These are phyloP conservation scores for Cenopis cana DNA, from an alignment of 2,888 invertebrate genomes.

Conservation along the genomic window DNA sequence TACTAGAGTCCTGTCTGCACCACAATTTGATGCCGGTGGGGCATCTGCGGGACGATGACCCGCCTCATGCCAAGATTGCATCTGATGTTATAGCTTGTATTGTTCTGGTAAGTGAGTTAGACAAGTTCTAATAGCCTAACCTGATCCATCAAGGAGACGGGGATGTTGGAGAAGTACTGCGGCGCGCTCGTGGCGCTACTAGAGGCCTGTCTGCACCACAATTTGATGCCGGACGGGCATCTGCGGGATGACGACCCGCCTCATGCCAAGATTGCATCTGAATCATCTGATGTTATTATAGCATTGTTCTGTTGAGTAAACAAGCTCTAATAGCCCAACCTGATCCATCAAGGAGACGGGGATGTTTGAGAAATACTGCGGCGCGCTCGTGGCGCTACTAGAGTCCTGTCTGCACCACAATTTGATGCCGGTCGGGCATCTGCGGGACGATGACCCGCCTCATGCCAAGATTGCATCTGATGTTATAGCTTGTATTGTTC, in stretches of 20 bases:
- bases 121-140: constrained; percentile 50
- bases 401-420: constrained; percentile 96
- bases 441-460: constrained; percentile 94
- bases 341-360: constrained; percentile 94
- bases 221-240: too few species aligned
- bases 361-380: constrained; percentile 94
- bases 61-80: constrained; percentile 98
- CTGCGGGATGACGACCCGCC: too few species aligned
- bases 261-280: too few species aligned
- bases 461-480: constrained; percentile 98
- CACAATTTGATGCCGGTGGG: constrained; percentile 93
- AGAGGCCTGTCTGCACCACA: too few species aligned
- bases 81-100: constrained; percentile 97
- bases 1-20: constrained; percentile 94
- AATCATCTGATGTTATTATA: too few species aligned
- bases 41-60: constrained; percentile 91
- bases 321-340: too few species aligned
- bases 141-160: constrained; percentile 89
- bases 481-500: constrained; percentile 96
- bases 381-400: constrained; percentile 92
- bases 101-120: constrained; percentile 95
- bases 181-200: constrained; percentile 92
- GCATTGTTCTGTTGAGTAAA: too few species aligned
- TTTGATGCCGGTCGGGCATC: constrained; percentile 88
- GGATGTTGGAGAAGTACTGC: constrained; percentile 93